phyloP scores from a whole-genome alignment of 2,113 vertebrate species.

The Willisornis vidua region DNA sequence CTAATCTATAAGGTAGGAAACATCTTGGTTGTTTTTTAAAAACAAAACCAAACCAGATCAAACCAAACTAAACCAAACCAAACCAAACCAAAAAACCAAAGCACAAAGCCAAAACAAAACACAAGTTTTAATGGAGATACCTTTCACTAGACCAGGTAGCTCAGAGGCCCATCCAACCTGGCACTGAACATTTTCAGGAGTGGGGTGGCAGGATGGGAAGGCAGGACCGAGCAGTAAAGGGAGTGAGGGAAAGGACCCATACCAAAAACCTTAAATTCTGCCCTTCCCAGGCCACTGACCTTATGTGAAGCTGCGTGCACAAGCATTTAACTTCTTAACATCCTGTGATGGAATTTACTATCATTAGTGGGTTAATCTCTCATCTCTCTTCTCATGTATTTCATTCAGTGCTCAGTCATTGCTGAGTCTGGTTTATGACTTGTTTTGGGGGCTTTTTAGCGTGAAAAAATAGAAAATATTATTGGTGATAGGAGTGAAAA shows the following conservation, averaged over 20 bases:
- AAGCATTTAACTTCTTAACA: background rate
- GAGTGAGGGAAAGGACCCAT: background rate
- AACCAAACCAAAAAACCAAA: background rate
- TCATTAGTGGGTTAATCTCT: background rate
- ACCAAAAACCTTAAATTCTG: background rate
- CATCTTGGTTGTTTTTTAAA: background rate
- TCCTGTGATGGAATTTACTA: background rate
- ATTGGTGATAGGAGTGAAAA: background rate
- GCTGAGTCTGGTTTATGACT: background rate
- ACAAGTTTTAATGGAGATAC: background rate
- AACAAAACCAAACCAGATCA: too few relatives aligned
- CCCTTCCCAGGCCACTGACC: background rate
- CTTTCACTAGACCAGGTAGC: background rate
- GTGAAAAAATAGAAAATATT: background rate
- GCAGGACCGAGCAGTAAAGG: background rate
- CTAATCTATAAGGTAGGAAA: background rate
- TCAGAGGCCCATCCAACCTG: background rate
- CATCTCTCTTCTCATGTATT: background rate
- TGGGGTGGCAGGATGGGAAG: background rate
- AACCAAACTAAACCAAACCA: background rate
- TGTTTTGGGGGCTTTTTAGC: background rate
- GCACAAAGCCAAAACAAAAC: background rate
- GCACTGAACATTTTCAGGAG: background rate
- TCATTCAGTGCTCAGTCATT: background rate
- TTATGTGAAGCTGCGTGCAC: rapidly evolving